Evolutionary conservation across 2,113 vertebrate species (phyloP).

Genomic region (Corythornis cristatus): DNA sequence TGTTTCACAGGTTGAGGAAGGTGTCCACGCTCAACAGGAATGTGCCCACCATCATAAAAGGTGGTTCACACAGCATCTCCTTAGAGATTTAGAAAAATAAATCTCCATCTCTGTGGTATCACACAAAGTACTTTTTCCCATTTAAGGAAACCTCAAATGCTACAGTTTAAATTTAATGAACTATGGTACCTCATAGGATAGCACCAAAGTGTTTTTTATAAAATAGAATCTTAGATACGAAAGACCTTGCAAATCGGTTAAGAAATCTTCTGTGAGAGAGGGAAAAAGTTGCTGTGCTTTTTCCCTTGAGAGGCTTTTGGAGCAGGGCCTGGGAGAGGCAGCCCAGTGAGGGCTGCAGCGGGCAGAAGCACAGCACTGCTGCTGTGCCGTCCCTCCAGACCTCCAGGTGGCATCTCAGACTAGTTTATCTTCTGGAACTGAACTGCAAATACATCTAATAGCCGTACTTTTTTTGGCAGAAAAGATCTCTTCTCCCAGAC

Average conservation of each 20-base stretch:
- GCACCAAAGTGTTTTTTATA: not conserved
- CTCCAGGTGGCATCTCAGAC: constrained; percentile 53
- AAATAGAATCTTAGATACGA: not conserved
- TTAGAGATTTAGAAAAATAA: not conserved
- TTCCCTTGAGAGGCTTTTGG: not conserved
- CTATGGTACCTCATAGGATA: not conserved
- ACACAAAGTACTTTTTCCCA: not conserved
- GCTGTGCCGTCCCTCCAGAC: not conserved
- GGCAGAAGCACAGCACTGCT: not conserved
- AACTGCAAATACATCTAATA: not conserved
- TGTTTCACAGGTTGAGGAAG: not conserved
- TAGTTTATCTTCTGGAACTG: not conserved
- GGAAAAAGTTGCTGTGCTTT: not conserved
- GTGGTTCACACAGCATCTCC: not conserved
- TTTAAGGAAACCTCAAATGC: not conserved
- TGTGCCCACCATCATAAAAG: not conserved
- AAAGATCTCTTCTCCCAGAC: not conserved
- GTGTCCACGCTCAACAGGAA: not conserved
- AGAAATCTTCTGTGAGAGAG: not conserved
- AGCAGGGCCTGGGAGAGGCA: not conserved
- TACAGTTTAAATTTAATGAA: not conserved
- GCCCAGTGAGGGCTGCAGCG: not conserved
- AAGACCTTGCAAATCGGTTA: not conserved
- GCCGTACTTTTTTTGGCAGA: not conserved
- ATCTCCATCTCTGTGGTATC: not conserved